Evolutionary conservation across 1,140 invertebrate genomes (phyloP).

Genomic region (Danaus plexippus): DNA sequence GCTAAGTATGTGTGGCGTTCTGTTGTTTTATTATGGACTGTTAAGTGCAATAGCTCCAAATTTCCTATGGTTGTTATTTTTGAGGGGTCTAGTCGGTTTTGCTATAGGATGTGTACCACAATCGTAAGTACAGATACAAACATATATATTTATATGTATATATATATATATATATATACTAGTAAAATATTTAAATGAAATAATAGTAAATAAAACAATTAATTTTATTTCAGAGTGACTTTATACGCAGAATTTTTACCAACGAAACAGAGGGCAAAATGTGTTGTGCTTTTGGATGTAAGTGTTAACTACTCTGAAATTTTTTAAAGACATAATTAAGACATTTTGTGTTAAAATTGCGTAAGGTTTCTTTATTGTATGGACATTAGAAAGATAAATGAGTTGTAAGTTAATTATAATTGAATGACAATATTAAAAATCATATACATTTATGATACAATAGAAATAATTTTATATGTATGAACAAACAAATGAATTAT

Average conservation of each 20-base stretch:
- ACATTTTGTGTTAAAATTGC: too few relatives aligned
- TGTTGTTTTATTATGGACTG: constrained; percentile 93
- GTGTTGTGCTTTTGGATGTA: constrained; percentile 95
- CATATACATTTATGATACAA: too few relatives aligned
- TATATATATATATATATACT: too few relatives aligned
- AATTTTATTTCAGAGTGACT: constrained; percentile 83
- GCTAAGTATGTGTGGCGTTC: constrained; percentile 87
- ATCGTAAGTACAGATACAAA: constrained; percentile 86
- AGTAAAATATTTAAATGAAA: constrained; percentile 1
- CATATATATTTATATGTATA: too few relatives aligned
- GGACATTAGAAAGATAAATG: too few relatives aligned
- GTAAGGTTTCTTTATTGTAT: too few relatives aligned
- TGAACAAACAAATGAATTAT: too few relatives aligned
- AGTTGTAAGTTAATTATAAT: too few relatives aligned
- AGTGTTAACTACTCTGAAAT: constrained; percentile 52
- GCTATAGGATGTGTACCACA: constrained; percentile 97
- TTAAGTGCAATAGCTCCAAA: constrained; percentile 92
- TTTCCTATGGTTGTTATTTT: constrained; percentile 91
- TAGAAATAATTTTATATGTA: too few relatives aligned
- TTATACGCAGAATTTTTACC: constrained; percentile 96
- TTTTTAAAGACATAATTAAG: too few relatives aligned
- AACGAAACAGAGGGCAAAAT: constrained; percentile 92
- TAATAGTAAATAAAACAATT: constrained; percentile 8
- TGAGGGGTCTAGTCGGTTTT: constrained; percentile 94
- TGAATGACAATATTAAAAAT: too few relatives aligned